Evolutionary conservation across 2,797 vertebrate genomes (phyloP), one percentile per base, ranked within the genome.

Genomic region (Thunnus albacares): DNA sequence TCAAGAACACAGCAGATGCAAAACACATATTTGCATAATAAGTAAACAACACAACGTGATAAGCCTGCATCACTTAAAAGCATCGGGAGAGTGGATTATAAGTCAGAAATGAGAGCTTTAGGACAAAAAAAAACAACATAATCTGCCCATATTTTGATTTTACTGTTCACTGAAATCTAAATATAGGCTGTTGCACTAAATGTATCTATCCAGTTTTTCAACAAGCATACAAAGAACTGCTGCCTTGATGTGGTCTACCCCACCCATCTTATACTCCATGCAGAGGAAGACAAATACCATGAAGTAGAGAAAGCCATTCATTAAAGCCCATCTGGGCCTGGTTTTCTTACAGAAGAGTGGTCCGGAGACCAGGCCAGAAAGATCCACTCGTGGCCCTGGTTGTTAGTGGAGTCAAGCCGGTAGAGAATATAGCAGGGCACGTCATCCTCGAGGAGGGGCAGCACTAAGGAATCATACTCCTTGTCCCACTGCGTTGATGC

Each of bases 361-460:
- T 99, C 98, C 10, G 98, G 98, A 76, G 98, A 98, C 98, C 98
- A 99, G 17, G 97, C 97, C 91, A 99, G 96, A 88, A 99, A 97
- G 90, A 99, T 91, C 98, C 98, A 99, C 85, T 99, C 98, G 58
- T 96, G 97, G 78, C 98, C 98, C 93, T 98, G 97, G 88, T 96
- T 98, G 93, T 99, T 99, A 70, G 95, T 94, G 77, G 98, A 97
- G 93, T 99, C 98, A 94, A 99, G 92, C 71, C 98, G 96, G 90
- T 97, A 99, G 49, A 99, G 94, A 88, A 99, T 86, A 71, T 99
- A 99, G 87, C 97, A 97, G 0, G 98, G 98, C 70, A 97, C 85
- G 17, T 94, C 96, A 47, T 98, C 96, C 78, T 98, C 97, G 30
- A 99, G 95, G 66, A 97, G 93, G 13, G 98, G 95, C 79, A 98